Evolutionary conservation across 2,113 vertebrate species (phyloP).

Genomic region (Triplophysa tibetana): DNA sequence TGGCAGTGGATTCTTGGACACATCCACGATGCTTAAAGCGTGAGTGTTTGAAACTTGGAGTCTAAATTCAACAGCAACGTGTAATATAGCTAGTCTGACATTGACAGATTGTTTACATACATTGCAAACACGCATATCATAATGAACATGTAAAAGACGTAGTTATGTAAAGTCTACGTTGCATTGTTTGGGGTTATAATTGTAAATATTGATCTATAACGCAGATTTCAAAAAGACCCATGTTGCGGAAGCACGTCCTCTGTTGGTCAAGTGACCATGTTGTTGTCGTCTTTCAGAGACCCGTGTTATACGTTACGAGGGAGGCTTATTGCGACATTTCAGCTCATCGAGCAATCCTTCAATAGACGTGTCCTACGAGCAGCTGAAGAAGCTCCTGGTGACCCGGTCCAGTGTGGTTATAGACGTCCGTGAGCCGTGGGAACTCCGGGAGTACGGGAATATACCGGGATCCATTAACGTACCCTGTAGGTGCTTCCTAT

Average conservation of each 20-base stretch:
- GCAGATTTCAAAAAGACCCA: neutral
- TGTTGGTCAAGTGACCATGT: conserved; percentile 2
- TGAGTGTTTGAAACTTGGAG: conserved; percentile 37
- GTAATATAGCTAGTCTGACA: neutral
- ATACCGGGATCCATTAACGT: conserved; percentile 87
- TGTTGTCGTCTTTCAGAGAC: conserved; percentile 33
- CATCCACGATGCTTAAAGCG: conserved; percentile 36
- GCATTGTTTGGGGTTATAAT: neutral
- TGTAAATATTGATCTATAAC: neutral
- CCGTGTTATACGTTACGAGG: conserved; percentile 17
- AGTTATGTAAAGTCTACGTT: neutral
- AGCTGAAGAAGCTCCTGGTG: conserved; percentile 82
- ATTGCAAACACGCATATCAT: neutral
- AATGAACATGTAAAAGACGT: neutral
- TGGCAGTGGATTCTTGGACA: conserved; percentile 44
- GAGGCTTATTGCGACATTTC: conserved; percentile 56
- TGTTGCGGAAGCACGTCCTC: neutral
- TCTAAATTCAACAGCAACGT: neutral
- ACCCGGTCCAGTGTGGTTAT: conserved; percentile 72
- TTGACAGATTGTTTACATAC: neutral
- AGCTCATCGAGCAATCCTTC: conserved; percentile 55
- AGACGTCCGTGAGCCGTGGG: conserved; percentile 91
- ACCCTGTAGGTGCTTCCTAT: conserved; percentile 76
- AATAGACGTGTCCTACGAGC: conserved; percentile 74
- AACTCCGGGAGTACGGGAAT: conserved; percentile 80